Evolutionary conservation across 2,888 invertebrate genomes (phyloP).

Genomic region (Sicus ferrugineus): DNA sequence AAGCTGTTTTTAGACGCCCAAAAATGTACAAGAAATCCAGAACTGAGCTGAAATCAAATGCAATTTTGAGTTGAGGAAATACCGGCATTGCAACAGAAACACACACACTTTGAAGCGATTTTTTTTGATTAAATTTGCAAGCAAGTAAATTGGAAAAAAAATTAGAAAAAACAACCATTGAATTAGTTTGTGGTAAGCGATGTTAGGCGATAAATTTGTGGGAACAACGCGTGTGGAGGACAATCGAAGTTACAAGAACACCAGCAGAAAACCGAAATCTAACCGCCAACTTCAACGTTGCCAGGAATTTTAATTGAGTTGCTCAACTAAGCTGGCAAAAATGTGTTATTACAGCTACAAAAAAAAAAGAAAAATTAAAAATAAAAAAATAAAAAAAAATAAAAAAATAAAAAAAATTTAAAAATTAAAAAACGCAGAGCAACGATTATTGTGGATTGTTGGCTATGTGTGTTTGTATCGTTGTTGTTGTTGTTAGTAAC

Average conservation of each 20-base stretch:
- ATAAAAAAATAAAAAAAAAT: not conserved
- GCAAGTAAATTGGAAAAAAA: not conserved
- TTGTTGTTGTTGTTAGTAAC: too few relatives aligned
- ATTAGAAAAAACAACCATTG: not conserved
- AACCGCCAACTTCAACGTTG: not conserved
- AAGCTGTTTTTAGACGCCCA: not conserved
- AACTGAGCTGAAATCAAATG: too few relatives aligned
- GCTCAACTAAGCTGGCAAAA: not conserved
- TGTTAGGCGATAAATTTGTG: not conserved
- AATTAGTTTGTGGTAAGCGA: not conserved
- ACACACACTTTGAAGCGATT: too few relatives aligned
- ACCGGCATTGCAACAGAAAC: not conserved
- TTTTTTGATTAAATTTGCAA: too few relatives aligned
- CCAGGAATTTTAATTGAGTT: constrained; percentile 30
- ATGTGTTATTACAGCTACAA: not conserved
- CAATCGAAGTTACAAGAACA: not conserved
- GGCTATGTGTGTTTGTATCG: not conserved
- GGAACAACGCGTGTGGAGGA: not conserved
- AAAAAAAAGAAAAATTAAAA: not conserved
- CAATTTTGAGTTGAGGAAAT: not conserved
- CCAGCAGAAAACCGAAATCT: not conserved
- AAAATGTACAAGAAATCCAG: not conserved
- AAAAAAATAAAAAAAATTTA: not conserved
- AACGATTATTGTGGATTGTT: not conserved
- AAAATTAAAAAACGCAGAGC: not conserved